Evolutionary conservation across 2,113 vertebrate species (phyloP).

Genomic region (Callorhinus ursinus): DNA sequence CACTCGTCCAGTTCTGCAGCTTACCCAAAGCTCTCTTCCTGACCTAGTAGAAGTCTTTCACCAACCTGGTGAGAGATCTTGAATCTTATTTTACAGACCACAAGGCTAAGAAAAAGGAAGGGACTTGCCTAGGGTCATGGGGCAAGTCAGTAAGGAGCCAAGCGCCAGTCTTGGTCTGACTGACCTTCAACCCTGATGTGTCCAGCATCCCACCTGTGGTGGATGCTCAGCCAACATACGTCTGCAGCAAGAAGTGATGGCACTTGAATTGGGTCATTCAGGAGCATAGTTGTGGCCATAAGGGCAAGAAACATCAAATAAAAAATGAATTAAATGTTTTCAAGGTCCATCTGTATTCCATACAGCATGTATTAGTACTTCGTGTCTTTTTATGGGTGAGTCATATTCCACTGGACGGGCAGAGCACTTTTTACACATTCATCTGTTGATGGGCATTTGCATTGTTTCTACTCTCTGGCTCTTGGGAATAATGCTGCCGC

Average conservation of each 20-base stretch:
- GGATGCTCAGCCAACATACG: background rate
- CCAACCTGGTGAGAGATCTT: background rate
- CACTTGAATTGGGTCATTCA: background rate
- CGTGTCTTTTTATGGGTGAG: background rate
- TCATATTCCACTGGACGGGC: background rate
- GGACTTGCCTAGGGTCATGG: background rate
- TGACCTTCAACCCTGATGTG: background rate
- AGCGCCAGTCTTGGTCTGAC: background rate
- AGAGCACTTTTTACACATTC: background rate
- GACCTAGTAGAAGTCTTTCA: background rate
- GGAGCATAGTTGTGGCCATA: background rate
- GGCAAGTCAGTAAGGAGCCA: background rate
- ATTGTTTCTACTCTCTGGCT: background rate
- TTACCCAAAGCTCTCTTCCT: background rate
- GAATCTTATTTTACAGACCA: background rate
- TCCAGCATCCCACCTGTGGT: rapidly evolving
- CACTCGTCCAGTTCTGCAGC: too few species aligned
- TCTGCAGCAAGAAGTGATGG: background rate
- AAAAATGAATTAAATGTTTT: background rate
- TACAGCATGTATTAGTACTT: rapidly evolving
- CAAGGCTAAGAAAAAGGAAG: background rate
- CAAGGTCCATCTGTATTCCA: background rate
- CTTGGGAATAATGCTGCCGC: background rate
- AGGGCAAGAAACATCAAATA: background rate
- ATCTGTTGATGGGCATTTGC: background rate